Evolutionary conservation across 2,113 vertebrate species (phyloP).

Genomic region (Eptesicus fuscus): DNA sequence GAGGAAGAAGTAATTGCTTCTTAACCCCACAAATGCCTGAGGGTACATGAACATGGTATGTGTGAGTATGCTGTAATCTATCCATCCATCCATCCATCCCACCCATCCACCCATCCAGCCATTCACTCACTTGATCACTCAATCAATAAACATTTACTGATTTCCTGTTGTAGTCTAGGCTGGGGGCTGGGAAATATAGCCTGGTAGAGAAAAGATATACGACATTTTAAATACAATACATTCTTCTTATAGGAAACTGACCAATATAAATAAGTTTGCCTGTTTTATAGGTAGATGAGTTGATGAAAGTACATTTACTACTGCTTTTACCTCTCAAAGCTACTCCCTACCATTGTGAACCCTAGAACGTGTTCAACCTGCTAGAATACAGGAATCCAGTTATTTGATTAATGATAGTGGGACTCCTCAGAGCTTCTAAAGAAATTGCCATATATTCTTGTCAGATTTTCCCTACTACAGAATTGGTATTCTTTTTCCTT

Average conservation of each 20-base stretch:
- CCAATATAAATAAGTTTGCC: background rate
- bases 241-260: background rate
- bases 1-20: background rate
- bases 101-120: no score
- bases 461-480: background rate
- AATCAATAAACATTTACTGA: background rate
- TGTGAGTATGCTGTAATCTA: background rate
- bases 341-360: background rate
- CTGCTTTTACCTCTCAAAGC: background rate
- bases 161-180: background rate
- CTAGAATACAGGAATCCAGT: background rate
- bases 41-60: background rate
- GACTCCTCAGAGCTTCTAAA: background rate
- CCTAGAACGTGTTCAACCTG: background rate
- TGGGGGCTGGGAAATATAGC: background rate
- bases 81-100: background rate
- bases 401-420: background rate
- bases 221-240: background rate
- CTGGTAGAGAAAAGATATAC: background rate
- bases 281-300: background rate
- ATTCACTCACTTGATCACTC: background rate
- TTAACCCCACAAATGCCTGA: background rate
- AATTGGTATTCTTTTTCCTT: background rate
- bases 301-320: background rate
- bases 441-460: background rate